phyloP scores from a whole-genome alignment of 2,888 invertebrate genomes.

The Lampropteryx suffumata region DNA sequence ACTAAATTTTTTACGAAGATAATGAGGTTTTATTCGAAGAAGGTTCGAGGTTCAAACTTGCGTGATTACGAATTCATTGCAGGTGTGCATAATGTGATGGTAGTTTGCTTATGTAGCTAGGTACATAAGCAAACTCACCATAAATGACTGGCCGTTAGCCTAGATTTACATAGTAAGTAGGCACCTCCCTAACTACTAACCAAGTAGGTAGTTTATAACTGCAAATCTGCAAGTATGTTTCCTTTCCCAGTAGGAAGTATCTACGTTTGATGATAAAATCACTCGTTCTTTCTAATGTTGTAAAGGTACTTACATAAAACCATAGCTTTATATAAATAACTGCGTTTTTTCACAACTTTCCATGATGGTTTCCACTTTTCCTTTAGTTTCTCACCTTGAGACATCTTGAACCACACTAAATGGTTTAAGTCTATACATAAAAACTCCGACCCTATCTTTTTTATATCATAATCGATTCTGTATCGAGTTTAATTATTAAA shows the following conservation, averaged over 20 bases:
- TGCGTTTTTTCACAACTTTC: constrained; percentile 52
- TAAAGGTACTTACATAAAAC: constrained; percentile 52
- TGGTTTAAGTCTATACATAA: neutral
- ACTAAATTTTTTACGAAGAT: neutral
- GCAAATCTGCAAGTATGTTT: too few relatives aligned
- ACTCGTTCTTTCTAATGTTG: too few relatives aligned
- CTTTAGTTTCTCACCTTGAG: constrained; percentile 32
- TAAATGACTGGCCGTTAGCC: too few relatives aligned
- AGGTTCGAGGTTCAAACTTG: neutral
- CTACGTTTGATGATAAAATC: too few relatives aligned
- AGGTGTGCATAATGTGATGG: too few relatives aligned
- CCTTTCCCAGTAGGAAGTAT: too few relatives aligned
- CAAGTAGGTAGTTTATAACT: too few relatives aligned
- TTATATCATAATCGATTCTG: constrained; percentile 6
- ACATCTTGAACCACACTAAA: constrained; percentile 13
- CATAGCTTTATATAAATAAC: constrained; percentile 43
- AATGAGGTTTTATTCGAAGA: constrained; percentile 6
- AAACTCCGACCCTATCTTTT: neutral
- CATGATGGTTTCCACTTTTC: constrained; percentile 41
- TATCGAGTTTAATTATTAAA: constrained; percentile 12
- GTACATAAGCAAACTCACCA: too few relatives aligned
- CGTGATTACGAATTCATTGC: too few relatives aligned
- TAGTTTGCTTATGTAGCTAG: too few relatives aligned
- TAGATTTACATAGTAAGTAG: too few relatives aligned
- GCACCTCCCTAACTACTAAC: too few relatives aligned